Evolutionary conservation across 2,797 vertebrate genomes (phyloP).

Genomic region (Neomorphus geoffroyi): DNA sequence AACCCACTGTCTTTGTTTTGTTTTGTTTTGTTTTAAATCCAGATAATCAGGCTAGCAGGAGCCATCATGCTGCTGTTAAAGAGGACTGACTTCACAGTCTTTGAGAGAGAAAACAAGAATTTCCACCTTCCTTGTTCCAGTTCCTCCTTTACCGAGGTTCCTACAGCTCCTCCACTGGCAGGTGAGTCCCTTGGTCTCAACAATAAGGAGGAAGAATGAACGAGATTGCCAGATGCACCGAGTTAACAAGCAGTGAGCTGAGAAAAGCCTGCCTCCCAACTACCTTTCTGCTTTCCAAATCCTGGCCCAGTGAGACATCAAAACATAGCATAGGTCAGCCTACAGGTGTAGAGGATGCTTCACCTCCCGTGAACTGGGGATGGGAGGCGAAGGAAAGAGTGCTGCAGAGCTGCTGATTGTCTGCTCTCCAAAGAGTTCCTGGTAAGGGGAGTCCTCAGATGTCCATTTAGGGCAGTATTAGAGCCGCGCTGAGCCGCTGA

Average conservation of each 20-base stretch:
- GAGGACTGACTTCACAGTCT: not conserved
- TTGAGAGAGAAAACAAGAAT: not conserved
- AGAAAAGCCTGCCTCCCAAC: not conserved
- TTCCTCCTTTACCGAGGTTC: not conserved
- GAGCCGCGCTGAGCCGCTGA: constrained; percentile 27
- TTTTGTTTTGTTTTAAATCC: not conserved
- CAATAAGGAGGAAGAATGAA: not conserved
- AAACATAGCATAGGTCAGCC: not conserved
- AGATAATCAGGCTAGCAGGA: not conserved
- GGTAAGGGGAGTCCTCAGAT: constrained; percentile 19
- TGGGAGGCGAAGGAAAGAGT: not conserved
- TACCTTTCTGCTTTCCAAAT: not conserved
- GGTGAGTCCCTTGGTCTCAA: not conserved
- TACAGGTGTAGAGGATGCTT: not conserved
- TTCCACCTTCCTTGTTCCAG: not conserved
- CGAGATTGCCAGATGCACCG: not conserved
- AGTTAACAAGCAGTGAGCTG: not conserved
- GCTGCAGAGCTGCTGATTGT: not conserved
- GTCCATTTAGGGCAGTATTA: constrained; percentile 43
- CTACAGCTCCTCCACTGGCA: not conserved
- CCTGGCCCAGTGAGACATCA: not conserved
- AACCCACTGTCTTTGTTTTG: not conserved
- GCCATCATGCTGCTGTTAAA: not conserved
- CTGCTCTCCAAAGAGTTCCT: constrained; percentile 6
- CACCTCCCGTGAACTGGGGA: not conserved